These are phyloP conservation scores for Thaumetopoea pityocampa DNA, from an alignment of 1,140 invertebrate species.

Conservation along the genomic window DNA sequence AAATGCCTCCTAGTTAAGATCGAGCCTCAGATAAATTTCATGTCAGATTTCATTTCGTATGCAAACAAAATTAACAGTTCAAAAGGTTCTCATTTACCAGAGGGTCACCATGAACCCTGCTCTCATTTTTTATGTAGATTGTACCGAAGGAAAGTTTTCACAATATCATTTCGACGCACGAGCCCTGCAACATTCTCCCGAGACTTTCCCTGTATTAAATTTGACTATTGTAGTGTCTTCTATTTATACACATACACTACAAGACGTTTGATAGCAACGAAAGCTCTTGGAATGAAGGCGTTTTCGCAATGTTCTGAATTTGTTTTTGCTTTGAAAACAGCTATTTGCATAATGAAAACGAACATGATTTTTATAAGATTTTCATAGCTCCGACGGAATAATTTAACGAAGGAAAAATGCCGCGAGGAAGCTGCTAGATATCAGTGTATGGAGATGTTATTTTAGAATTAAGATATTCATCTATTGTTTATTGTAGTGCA, in stretches of 20 bases:
- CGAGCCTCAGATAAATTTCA: slow-evolving; percentile 45
- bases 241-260: slow-evolving; percentile 34
- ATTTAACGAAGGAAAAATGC: too few species aligned
- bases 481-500: too few species aligned
- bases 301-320: neutral
- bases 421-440: too few species aligned
- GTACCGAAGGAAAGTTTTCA: slow-evolving; percentile 63
- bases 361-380: neutral
- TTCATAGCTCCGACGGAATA: too few species aligned
- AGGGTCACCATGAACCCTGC: slow-evolving; percentile 52
- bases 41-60: slow-evolving; percentile 56
- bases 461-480: too few species aligned
- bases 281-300: slow-evolving; percentile 9
- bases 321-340: too few species aligned
- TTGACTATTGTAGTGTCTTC: slow-evolving; percentile 37
- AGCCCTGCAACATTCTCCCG: slow-evolving; percentile 33
- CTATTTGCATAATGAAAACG: too few species aligned
- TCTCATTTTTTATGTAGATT: slow-evolving; percentile 72
- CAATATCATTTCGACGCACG: slow-evolving; percentile 62
- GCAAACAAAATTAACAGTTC: slow-evolving; percentile 67
- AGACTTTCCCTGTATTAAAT: slow-evolving; percentile 45
- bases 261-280: slow-evolving; percentile 19
- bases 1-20: slow-evolving; percentile 29
- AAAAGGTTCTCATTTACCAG: slow-evolving; percentile 62
- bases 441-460: too few species aligned